Base-by-base conservation (phyloP, 2,888 invertebrate genomes). In the Petrophora chlorosata region DNA sequence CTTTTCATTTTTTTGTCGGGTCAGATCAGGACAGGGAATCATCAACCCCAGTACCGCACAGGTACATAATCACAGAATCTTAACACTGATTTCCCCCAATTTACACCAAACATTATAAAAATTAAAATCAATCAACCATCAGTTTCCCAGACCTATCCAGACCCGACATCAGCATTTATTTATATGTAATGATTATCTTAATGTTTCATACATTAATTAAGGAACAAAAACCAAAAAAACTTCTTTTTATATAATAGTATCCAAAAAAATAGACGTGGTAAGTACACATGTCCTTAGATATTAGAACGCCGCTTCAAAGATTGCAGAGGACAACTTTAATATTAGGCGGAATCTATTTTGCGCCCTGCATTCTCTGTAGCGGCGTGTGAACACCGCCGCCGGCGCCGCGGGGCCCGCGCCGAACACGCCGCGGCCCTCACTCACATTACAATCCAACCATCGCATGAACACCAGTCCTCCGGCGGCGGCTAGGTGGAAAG, bases 201-300 rank as follows among this genome's bases (percentile, higher is more conserved):
- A 64, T 76, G 80, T 77, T 82, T 74, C 77, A 83, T 87, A 90
- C 83, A 90, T 83, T 89, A 90, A 82, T 85, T 85, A 86, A 90
- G 90, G 90, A 90, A 90, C 90, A 91, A 91, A 85, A 88, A 90
- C 84, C 89, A 85, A 85, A 89, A 82, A 83, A 79, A 73, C 73
- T 78, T 73, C 79, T 81, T 78, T 80, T 79, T 72, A 82, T 81
- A 79, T 78, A 76, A 79, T 83, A 86, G 86, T 86, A 86, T 85
- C 87, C 86, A 77, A 76, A 76, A 69, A 68, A 70, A 79, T 74
- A 75, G 76, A 76, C 74, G 76, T 77, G 78, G 76, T 88, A 88
- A 86, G 87, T 88, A 87, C 85, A 84, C 76, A 74, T 68, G 74
- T 75, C 68, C 72, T 71, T 76, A 76, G 71, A 69, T 69, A 61